Evolutionary conservation across 2,888 invertebrate genomes (phyloP), one percentile per base, ranked within the genome.

Genomic region (Clostera curtula): DNA sequence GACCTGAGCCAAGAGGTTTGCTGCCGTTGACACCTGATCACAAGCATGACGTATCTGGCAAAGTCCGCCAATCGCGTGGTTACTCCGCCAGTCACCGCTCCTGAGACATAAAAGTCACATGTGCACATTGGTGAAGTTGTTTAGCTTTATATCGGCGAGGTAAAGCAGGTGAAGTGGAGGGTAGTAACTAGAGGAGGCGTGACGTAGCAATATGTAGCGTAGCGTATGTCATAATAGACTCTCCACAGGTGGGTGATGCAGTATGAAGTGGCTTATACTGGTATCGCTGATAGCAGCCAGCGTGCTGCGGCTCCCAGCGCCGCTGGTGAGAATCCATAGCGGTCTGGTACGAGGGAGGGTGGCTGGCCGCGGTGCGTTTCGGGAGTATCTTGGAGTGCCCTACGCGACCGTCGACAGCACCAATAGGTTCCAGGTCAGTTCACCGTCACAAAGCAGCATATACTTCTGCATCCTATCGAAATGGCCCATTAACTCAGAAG

Each of bases 321-420:
- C 74, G 0, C 54, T 70, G 35, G 65, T 82, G 40, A 52, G 47
- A 40, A 61, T 56, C 21, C 42, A 44, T 35, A 40, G 56, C 24
- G 82, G 82, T 0, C 54, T 69, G 11, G 52, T 80, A 27, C 56
- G 76, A 17, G 82, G 82, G 18, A 49, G 65, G 9, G 36, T 76
- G 40, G 67, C 69, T 34, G 61, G 66, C 15, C 58, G 68, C 34
- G 77, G 77, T 4, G 51, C 40, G 27, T 64, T 71, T 42, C 61
- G 65, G 56, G 65, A 71, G 40, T 83, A 74, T 58, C 59, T 73
- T 25, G 82, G 82, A 1, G 69, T 83, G 22, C 82, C 82, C 0
- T 83, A 83, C 30, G 82, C 61, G 1, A 63, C 59, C 1, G 80
- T 82, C 11, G 53, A 65, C 19, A 58, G 61, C 1, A 54, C 33